A percentile compares a stretch with the other conserved stretches of the same genome.
phyloP scores from a whole-genome alignment of 2,888 invertebrate genomes.

The Cordilura impudica region DNA sequence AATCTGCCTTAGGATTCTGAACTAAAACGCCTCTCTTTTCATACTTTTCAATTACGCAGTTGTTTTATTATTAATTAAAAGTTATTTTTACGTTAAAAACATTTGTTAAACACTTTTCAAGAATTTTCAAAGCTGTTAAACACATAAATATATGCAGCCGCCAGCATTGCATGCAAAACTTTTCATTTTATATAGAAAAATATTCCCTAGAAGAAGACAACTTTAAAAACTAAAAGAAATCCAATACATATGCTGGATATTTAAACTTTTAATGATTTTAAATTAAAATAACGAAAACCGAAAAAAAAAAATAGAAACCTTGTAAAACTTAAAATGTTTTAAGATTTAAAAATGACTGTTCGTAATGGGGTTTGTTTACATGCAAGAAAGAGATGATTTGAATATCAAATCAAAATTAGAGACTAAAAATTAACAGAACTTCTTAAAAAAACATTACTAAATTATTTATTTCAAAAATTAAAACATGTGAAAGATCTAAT shows the following conservation, averaged over 20 bases:
- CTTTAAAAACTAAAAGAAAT: background rate
- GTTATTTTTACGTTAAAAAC: too few relatives aligned
- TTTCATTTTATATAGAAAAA: background rate
- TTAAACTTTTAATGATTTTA: slow-evolving; percentile 14
- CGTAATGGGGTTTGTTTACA: slow-evolving; percentile 29
- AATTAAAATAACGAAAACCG: background rate
- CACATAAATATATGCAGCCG: slow-evolving; percentile 74
- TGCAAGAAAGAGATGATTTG: slow-evolving; percentile 44
- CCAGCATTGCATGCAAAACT: slow-evolving; percentile 76
- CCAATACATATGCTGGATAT: slow-evolving; percentile 54
- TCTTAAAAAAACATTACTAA: slow-evolving; percentile 38
- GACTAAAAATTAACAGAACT: slow-evolving; percentile 41
- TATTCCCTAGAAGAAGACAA: slow-evolving; percentile 14
- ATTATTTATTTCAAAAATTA: slow-evolving; percentile 4
- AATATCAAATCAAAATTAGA: slow-evolving; percentile 33
- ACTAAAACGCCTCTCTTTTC: too few relatives aligned
- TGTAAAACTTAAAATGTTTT: slow-evolving; percentile 9
- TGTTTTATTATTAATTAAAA: too few relatives aligned
- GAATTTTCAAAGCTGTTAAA: slow-evolving; percentile 66
- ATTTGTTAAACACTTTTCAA: slow-evolving; percentile 5
- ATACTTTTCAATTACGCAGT: too few relatives aligned
- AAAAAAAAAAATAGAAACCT: background rate
- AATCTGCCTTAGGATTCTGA: too few relatives aligned
- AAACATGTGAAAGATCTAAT: slow-evolving; percentile 29
- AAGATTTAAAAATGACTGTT: slow-evolving; percentile 16